Evolutionary conservation across 2,113 vertebrate genomes (phyloP).

Genomic region (Petromus typicus): DNA sequence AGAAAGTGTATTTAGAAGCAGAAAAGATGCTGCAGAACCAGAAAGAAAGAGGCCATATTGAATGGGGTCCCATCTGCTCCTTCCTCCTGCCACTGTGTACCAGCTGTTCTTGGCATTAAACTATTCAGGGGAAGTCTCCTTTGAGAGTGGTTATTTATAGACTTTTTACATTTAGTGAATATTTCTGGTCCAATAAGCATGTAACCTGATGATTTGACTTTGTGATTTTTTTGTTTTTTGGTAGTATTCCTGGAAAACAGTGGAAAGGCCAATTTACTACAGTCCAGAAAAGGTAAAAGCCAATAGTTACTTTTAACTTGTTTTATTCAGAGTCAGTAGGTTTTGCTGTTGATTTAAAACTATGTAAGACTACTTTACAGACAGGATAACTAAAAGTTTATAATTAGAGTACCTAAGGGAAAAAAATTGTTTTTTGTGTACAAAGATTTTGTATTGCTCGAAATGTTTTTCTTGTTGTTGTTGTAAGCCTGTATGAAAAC

Average conservation of each 20-base stretch:
- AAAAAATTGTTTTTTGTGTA: neutral
- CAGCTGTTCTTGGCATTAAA: neutral
- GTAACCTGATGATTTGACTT: slow-evolving; percentile 74
- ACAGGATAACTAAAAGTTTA: slow-evolving; percentile 23
- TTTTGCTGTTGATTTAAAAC: slow-evolving; percentile 25
- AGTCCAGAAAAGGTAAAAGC: slow-evolving; percentile 88
- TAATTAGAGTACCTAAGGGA: neutral
- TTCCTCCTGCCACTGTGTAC: neutral
- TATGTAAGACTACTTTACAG: neutral
- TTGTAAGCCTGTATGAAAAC: neutral
- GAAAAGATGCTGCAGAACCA: neutral
- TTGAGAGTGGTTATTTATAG: neutral
- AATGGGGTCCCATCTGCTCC: neutral
- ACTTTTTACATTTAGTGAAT: slow-evolving; percentile 29
- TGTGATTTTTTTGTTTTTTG: slow-evolving; percentile 64
- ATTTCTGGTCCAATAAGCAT: slow-evolving; percentile 56
- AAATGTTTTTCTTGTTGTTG: neutral
- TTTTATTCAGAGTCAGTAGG: neutral
- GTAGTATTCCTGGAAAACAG: slow-evolving; percentile 89
- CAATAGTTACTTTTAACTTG: slow-evolving; percentile 60
- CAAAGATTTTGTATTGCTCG: neutral
- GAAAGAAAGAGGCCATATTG: neutral
- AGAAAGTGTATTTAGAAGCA: slow-evolving; percentile 1
- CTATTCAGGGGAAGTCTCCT: neutral
- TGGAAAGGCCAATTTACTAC: slow-evolving; percentile 92